Evolutionary conservation across 2,888 invertebrate genomes (phyloP).

Genomic region (Netelia fuscicornis): DNA sequence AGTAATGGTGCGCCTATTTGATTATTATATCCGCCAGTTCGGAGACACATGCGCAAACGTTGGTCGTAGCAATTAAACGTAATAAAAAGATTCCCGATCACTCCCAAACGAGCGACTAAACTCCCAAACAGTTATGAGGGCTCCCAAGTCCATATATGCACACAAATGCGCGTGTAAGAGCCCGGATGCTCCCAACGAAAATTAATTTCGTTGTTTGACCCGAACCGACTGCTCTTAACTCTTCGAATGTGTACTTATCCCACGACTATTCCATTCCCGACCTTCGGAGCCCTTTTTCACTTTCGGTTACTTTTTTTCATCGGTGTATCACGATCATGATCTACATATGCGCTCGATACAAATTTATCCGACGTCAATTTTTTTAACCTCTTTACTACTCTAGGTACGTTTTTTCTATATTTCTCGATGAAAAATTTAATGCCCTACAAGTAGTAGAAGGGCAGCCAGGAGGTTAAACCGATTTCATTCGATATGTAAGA

Average conservation of each 20-base stretch:
- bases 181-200: constrained; percentile 65
- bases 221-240: constrained; percentile 68
- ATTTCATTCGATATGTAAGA: too few relatives aligned
- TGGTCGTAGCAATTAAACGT: constrained; percentile 49
- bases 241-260: constrained; percentile 78
- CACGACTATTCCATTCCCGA: constrained; percentile 70
- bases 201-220: constrained; percentile 78
- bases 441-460: too few relatives aligned
- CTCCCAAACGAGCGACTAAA: background rate
- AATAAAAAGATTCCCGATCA: constrained; percentile 54
- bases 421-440: too few relatives aligned
- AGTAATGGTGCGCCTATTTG: background rate
- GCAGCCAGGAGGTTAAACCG: too few relatives aligned
- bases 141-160: background rate
- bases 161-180: constrained; percentile 10
- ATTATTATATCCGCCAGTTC: background rate
- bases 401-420: too few relatives aligned
- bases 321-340: background rate
- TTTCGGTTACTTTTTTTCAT: background rate
- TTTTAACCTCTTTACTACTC: too few relatives aligned
- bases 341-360: background rate
- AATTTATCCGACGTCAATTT: background rate
- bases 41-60: constrained; percentile 32
- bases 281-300: constrained; percentile 19
- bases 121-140: background rate